phyloP scores from a whole-genome alignment of 2,113 vertebrate genomes.

The Triplophysa dalaica region DNA sequence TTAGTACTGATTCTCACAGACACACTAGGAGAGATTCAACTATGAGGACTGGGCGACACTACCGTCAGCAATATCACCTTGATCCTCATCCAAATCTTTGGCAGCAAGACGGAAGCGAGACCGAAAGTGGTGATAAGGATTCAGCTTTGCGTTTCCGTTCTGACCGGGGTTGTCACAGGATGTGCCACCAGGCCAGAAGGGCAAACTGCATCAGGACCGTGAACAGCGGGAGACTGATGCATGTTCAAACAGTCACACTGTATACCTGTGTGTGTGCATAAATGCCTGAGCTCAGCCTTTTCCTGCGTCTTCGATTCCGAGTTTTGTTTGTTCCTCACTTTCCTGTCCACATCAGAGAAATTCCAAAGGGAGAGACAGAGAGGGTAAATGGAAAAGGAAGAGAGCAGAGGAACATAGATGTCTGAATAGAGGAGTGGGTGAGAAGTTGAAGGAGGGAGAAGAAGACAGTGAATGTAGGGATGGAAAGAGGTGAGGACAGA shows the following conservation, averaged over 20 bases:
- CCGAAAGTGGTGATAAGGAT: constrained; percentile 23
- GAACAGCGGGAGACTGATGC: not conserved
- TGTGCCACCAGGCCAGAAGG: constrained; percentile 11
- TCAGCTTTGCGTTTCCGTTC: constrained; percentile 13
- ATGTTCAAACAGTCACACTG: constrained; percentile 1
- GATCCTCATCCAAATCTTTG: constrained; percentile 4
- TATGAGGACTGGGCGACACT: not conserved
- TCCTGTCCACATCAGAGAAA: constrained; percentile 46
- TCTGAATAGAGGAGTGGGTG: not conserved
- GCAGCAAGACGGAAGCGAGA: constrained; percentile 6
- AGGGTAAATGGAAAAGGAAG: constrained; percentile 5
- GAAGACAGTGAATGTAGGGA: not conserved
- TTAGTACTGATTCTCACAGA: not conserved
- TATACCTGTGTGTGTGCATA: constrained; percentile 1
- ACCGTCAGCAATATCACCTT: constrained; percentile 14
- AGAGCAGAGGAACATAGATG: constrained; percentile 9
- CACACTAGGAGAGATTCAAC: not conserved
- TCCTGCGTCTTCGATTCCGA: constrained; percentile 47
- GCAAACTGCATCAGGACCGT: constrained; percentile 27
- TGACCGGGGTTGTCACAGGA: constrained; percentile 18
- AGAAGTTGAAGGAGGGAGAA: constrained; percentile 11
- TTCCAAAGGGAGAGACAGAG: constrained; percentile 43
- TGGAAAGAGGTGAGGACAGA: not conserved
- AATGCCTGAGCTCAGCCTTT: constrained; percentile 43
- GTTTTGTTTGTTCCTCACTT: constrained; percentile 56